Percentiles rank a stretch among this genome's conserved stretches.
phyloP scores from a whole-genome alignment of 2,113 vertebrate species.

The Platysternon megacephalum region DNA sequence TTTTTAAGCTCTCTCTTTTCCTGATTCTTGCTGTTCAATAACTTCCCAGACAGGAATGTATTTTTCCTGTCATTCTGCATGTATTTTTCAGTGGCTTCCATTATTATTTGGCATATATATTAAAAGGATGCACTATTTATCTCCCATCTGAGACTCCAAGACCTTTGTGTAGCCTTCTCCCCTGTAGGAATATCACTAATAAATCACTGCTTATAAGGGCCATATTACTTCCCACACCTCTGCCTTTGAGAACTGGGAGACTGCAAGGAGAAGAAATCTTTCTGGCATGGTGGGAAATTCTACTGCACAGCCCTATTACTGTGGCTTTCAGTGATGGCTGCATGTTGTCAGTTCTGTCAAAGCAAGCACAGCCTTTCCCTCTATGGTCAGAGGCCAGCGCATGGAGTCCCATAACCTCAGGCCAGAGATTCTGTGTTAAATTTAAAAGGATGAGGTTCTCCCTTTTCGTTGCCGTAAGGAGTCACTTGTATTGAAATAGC shows the following conservation, averaged over 20 bases:
- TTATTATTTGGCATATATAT: background rate
- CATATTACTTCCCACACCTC: background rate
- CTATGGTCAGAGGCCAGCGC: background rate
- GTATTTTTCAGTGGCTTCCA: background rate
- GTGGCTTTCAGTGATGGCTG: background rate
- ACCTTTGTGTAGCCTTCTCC: background rate
- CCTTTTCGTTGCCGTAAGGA: background rate
- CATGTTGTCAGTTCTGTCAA: background rate
- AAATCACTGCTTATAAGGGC: background rate
- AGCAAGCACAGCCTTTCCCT: background rate
- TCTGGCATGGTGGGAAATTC: fast-evolving
- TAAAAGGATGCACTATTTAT: background rate
- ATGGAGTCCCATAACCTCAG: fast-evolving
- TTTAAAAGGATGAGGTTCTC: fast-evolving
- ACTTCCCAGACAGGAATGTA: background rate
- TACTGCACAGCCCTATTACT: background rate
- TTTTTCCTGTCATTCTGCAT: background rate
- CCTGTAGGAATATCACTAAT: background rate
- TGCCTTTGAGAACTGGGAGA: background rate
- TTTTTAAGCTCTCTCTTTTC: background rate
- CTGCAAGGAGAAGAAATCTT: background rate
- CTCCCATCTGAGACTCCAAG: background rate
- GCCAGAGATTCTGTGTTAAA: background rate
- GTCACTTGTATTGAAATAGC: background rate
- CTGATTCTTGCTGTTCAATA: background rate